Percentiles rank a stretch among this genome's conserved stretches.
Evolutionary conservation across 2,113 vertebrate species (phyloP).

Genomic region (Apodemus speciosus): DNA sequence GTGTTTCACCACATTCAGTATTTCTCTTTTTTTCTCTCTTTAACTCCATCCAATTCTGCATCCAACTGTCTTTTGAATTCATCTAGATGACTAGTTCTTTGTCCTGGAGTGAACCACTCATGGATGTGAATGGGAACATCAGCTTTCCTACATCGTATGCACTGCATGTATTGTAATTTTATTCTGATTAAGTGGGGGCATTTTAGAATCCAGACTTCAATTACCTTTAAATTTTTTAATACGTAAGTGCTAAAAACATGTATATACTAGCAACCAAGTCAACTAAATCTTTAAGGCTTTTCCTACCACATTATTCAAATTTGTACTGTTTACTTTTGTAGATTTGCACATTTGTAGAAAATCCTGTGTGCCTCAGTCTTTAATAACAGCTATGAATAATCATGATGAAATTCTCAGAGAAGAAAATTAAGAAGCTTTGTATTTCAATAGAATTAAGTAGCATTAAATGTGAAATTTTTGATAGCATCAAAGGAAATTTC

Average conservation of each 20-base stretch:
- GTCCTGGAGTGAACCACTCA: no score
- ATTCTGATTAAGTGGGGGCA: neutral
- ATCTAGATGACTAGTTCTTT: no score
- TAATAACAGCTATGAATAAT: neutral
- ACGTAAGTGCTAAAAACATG: neutral
- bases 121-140: no score
- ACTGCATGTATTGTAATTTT: neutral
- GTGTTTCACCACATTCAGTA: neutral
- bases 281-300: neutral
- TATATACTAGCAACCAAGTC: neutral
- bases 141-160: neutral
- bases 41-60: neutral
- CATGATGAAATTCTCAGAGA: slow-evolving; percentile 12
- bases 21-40: slow-evolving; percentile 19
- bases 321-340: neutral
- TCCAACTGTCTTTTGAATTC: no score
- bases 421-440: neutral
- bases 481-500: neutral
- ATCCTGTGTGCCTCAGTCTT: neutral
- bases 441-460: neutral
- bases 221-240: neutral
- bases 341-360: neutral
- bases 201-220: neutral
- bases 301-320: neutral
- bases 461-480: neutral